Percentiles rank a stretch among this genome's conserved stretches.
These are phyloP conservation scores for Uropetala carovei DNA, from an alignment of 2,888 invertebrate genomes.

Conservation along the genomic window DNA sequence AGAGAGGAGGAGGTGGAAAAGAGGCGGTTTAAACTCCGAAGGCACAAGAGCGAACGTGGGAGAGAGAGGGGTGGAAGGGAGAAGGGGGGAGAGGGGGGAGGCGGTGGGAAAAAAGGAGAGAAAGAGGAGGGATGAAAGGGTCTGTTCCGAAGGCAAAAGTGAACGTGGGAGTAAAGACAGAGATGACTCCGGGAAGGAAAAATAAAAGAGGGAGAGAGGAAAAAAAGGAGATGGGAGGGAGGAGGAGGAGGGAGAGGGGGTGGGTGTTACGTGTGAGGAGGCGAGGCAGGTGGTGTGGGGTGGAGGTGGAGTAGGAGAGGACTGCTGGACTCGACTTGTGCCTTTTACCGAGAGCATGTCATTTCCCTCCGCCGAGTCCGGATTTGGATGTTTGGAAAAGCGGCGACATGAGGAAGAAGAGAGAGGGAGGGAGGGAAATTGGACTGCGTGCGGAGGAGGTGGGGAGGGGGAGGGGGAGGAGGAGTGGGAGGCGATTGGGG, in stretches of 20 bases:
- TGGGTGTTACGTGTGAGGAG: neutral
- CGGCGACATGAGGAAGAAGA: neutral
- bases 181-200: neutral
- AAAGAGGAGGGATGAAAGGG: neutral
- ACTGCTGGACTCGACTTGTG: constrained; percentile 35
- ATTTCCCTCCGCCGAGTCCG: constrained; percentile 10
- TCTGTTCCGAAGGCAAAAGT: neutral
- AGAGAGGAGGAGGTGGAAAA: neutral
- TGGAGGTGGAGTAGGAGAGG: neutral
- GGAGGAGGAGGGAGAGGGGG: neutral
- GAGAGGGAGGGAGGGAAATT: neutral
- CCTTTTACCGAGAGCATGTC: constrained; percentile 56
- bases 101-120: neutral
- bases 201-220: neutral
- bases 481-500: neutral
- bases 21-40: neutral
- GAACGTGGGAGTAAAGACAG: neutral
- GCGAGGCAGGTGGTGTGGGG: neutral
- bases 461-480: neutral
- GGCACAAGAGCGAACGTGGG: neutral
- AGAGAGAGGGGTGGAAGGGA: neutral
- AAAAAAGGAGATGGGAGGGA: neutral
- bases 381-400: neutral
- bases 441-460: constrained; percentile 2
- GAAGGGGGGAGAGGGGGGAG: neutral